phyloP scores from a whole-genome alignment of 2,888 invertebrate genomes.

The Coelinius sp. region DNA sequence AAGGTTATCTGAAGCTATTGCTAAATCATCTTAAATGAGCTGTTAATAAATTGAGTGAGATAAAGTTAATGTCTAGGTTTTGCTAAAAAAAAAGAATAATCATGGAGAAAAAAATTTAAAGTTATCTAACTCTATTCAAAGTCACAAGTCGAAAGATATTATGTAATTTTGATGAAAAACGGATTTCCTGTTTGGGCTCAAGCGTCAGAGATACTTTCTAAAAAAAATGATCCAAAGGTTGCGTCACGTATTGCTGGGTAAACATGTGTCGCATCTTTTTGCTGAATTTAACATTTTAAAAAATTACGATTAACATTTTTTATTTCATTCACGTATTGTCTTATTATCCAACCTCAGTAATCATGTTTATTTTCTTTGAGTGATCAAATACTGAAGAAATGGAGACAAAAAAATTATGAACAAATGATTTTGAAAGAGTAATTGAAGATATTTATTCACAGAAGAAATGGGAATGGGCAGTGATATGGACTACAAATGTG shows the following conservation, averaged over 20 bases:
- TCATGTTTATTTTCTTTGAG: background rate
- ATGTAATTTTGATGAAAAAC: background rate
- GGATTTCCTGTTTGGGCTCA: background rate
- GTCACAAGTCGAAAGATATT: background rate
- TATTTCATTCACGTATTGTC: background rate
- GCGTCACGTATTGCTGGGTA: background rate
- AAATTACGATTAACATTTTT: background rate
- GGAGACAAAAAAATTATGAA: background rate
- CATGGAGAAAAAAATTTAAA: background rate
- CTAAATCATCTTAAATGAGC: constrained; percentile 15
- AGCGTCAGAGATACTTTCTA: background rate
- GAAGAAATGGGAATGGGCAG: constrained; percentile 52
- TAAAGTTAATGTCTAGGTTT: too few species aligned
- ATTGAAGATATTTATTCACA: constrained; percentile 4
- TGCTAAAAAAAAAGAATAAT: too few species aligned
- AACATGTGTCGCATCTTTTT: background rate
- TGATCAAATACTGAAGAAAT: background rate
- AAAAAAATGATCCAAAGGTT: background rate
- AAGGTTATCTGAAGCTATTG: constrained; percentile 33
- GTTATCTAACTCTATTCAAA: background rate
- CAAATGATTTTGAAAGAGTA: background rate
- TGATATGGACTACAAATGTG: constrained; percentile 56
- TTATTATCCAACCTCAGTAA: background rate
- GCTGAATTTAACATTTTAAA: background rate
- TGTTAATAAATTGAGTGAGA: too few species aligned